phyloP scores from a whole-genome alignment of 1,140 invertebrate genomes.

The Lepidotrigona ventralis region DNA sequence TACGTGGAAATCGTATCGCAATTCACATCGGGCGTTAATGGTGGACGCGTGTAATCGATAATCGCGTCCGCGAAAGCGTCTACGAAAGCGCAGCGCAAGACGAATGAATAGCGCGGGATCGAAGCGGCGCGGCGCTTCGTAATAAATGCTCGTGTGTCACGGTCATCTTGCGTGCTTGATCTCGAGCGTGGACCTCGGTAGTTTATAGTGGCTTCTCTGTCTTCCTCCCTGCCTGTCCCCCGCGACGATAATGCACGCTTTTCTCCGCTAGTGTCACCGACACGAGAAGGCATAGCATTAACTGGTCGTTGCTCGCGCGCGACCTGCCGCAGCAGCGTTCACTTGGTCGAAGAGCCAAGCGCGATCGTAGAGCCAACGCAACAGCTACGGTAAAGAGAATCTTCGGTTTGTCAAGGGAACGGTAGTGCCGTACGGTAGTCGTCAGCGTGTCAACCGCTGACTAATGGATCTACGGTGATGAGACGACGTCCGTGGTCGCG shows the following conservation, averaged over 20 bases:
- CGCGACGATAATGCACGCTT: constrained; percentile 64
- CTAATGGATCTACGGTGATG: constrained; percentile 75
- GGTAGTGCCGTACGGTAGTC: constrained; percentile 70
- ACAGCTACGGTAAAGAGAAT: constrained; percentile 19
- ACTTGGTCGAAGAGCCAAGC: not conserved
- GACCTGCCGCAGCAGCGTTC: constrained; percentile 49
- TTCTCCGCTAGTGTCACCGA: constrained; percentile 60
- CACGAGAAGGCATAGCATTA: constrained; percentile 74
- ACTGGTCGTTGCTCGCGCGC: constrained; percentile 74
- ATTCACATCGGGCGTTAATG: constrained; percentile 44
- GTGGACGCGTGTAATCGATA: constrained; percentile 37
- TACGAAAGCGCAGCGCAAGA: not conserved
- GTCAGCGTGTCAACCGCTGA: constrained; percentile 75
- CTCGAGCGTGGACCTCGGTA: constrained; percentile 48
- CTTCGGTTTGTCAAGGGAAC: constrained; percentile 63
- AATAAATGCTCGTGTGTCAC: constrained; percentile 64
- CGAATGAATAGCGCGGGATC: not conserved
- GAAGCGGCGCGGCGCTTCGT: constrained; percentile 24
- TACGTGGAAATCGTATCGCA: constrained; percentile 23
- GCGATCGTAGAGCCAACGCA: not conserved
- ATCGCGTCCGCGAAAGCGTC: constrained; percentile 21
- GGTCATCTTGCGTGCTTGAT: constrained; percentile 59
- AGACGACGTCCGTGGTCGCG: constrained; percentile 66
- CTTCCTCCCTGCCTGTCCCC: constrained; percentile 15
- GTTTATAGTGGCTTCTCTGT: constrained; percentile 57